These are phyloP conservation scores for Orestias chungarensis DNA, from an alignment of 2,797 vertebrate species.

Conservation along the genomic window DNA sequence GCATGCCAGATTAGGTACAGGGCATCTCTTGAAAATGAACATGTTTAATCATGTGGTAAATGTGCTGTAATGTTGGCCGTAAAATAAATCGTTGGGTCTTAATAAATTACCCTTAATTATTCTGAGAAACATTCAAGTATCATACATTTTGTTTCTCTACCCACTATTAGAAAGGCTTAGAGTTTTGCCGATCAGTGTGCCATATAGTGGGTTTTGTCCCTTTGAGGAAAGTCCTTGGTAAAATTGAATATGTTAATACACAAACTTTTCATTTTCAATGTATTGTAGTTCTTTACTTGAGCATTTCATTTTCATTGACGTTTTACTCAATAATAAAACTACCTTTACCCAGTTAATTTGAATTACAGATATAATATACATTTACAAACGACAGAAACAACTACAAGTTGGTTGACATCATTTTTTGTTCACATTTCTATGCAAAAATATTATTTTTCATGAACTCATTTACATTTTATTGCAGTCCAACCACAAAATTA, in stretches of 20 bases:
- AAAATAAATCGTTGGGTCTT: neutral
- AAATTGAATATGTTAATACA: neutral
- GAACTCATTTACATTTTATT: too few relatives aligned
- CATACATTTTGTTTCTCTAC: neutral
- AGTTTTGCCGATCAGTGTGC: neutral
- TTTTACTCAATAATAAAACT: neutral
- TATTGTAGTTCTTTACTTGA: neutral
- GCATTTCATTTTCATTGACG: neutral
- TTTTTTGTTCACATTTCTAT: too few relatives aligned
- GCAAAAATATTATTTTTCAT: too few relatives aligned
- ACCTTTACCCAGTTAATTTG: neutral
- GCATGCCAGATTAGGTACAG: constrained; percentile 1
- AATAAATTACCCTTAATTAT: neutral
- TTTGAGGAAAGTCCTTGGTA: too few relatives aligned
- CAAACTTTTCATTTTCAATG: neutral
- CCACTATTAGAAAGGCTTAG: neutral
- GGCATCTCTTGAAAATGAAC: neutral
- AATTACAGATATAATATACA: neutral
- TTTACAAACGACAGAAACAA: neutral
- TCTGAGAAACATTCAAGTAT: neutral
- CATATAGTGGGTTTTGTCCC: neutral
- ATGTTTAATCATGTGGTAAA: neutral
- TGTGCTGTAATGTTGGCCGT: neutral
- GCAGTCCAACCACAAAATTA: too few relatives aligned
- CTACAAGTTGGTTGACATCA: too few relatives aligned